A percentile compares a stretch with the other conserved stretches of the same genome.
Conservation (phyloP, 2,113 vertebrate genomes). For the Cryptomyrus ogoouensis region DNA sequence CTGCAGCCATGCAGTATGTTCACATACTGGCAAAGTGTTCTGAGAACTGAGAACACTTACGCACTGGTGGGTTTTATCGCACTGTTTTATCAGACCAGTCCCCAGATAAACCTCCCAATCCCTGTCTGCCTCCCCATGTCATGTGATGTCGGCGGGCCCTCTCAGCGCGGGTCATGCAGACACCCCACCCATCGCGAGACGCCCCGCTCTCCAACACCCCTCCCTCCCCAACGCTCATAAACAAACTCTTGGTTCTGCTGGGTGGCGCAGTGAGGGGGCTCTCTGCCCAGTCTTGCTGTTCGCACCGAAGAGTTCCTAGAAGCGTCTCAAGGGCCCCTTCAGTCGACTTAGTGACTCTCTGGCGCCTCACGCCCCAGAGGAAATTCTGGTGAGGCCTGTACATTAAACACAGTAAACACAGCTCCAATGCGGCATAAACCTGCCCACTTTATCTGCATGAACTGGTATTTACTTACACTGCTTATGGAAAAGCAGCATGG, state of each 20-base stretch:
- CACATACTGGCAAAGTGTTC: too few relatives aligned
- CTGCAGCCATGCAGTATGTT: too few relatives aligned
- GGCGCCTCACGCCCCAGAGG: not conserved
- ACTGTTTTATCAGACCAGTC: not conserved
- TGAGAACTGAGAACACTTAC: not conserved
- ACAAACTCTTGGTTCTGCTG: not conserved
- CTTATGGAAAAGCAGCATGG: not conserved
- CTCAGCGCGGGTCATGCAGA: not conserved
- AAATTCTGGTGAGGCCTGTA: not conserved
- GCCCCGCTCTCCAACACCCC: not conserved
- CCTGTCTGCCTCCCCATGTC: not conserved
- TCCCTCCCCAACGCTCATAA: not conserved
- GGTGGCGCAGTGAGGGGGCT: not conserved
- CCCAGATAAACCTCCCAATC: not conserved
- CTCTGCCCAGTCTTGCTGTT: not conserved
- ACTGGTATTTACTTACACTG: not conserved
- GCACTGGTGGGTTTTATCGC: not conserved
- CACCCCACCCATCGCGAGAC: not conserved
- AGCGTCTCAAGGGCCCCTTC: not conserved
- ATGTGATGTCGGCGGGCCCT: not conserved
- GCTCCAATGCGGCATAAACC: not conserved
- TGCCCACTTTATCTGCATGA: not conserved
- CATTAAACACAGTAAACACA: not conserved
- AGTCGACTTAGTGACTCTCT: not conserved
- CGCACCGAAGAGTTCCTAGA: not conserved